Conservation (phyloP, 2,797 vertebrate species). For the Cheirogaleus major region DNA sequence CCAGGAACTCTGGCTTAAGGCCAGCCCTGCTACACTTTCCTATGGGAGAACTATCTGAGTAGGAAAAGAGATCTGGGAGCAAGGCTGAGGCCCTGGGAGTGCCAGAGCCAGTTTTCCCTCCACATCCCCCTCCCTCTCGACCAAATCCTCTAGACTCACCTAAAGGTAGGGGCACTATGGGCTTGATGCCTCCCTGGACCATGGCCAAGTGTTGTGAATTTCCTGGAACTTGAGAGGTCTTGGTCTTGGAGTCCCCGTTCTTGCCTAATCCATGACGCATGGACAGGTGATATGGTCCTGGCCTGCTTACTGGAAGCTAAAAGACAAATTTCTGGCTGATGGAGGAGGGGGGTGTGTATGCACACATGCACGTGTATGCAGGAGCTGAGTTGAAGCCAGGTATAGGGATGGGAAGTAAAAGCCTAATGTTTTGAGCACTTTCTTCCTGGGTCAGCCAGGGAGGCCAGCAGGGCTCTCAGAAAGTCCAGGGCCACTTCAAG, state of each 20-base stretch:
- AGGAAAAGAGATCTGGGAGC: neutral
- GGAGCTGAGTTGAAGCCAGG: neutral
- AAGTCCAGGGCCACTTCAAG: neutral
- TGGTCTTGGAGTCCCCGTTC: neutral
- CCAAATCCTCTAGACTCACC: neutral
- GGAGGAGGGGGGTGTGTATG: no score
- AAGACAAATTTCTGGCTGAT: neutral
- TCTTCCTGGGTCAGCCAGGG: neutral
- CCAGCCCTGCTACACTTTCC: no score
- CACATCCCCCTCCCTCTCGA: neutral
- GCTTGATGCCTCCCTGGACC: neutral
- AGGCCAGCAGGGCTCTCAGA: neutral
- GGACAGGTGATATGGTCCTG: neutral
- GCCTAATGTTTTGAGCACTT: no score
- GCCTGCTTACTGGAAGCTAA: neutral
- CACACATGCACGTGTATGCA: accelerated
- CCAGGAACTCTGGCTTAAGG: neutral
- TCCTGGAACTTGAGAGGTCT: neutral
- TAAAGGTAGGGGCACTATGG: no score
- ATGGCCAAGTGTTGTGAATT: neutral
- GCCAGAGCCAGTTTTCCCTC: neutral
- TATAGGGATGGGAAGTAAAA: neutral
- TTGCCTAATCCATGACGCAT: neutral
- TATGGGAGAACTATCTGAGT: neutral
- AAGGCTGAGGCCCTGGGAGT: neutral